These are phyloP conservation scores for Poecilia latipinna DNA, from an alignment of 2,113 vertebrate species.

Conservation along the genomic window DNA sequence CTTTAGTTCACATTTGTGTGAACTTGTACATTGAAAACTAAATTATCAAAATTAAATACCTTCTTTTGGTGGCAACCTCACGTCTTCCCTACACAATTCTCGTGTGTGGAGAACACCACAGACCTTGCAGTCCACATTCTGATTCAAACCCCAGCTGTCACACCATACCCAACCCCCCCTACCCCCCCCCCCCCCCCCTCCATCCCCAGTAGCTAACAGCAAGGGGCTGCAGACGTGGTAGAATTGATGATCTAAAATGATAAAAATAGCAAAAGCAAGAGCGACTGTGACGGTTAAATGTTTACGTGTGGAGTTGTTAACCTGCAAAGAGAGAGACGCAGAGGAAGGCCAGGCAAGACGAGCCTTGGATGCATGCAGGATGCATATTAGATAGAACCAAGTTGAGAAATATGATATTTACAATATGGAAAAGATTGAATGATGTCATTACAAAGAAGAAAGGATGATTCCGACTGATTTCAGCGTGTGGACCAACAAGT, in stretches of 20 bases:
- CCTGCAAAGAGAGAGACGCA: constrained; percentile 22
- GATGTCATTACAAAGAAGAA: constrained; percentile 6
- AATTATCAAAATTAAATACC: background rate
- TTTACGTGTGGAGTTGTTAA: constrained; percentile 65
- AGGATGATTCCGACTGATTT: constrained; percentile 8
- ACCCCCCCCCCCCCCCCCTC: too few species aligned
- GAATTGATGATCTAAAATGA: constrained; percentile 21
- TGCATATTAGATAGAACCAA: constrained; percentile 9
- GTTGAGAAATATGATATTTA: background rate
- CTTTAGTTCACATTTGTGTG: background rate
- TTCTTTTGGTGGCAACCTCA: background rate
- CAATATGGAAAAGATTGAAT: constrained; percentile 2
- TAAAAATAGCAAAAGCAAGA: constrained; percentile 67
- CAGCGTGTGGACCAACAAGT: background rate
- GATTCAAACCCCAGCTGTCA: constrained; percentile 59
- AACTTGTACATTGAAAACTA: background rate
- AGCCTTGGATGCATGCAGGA: constrained; percentile 11
- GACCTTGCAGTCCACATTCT: constrained; percentile 15
- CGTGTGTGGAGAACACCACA: constrained; percentile 27
- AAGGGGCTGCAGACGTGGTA: constrained; percentile 22
- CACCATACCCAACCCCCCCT: background rate
- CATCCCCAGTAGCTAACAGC: constrained; percentile 36
- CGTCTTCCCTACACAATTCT: constrained; percentile 10
- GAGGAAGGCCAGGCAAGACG: constrained; percentile 32
- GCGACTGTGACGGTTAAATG: constrained; percentile 38